Conservation (phyloP, 2,113 vertebrate species). For the Uria lomvia region DNA sequence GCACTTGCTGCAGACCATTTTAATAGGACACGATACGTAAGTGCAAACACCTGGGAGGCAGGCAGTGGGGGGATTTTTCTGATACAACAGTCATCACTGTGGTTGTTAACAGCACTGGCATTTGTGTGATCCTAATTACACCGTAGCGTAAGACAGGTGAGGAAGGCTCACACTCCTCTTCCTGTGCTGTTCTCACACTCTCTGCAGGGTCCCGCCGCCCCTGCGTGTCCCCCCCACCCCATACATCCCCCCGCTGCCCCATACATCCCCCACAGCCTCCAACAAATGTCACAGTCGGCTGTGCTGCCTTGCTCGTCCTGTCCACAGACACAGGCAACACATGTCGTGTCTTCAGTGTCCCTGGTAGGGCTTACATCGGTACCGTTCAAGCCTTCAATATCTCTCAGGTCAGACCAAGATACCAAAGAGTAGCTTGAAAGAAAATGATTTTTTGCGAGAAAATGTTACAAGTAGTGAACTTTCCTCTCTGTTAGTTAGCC, state of each 20-base stretch:
- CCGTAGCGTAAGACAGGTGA: background rate
- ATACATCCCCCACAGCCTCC: accelerated
- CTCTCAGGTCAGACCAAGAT: background rate
- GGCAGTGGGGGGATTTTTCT: background rate
- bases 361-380: background rate
- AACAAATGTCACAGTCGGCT: accelerated
- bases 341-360: background rate
- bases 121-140: conserved; percentile 27
- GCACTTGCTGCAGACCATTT: conserved; percentile 8
- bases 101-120: conserved; percentile 43
- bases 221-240: too few species aligned
- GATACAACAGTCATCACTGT: conserved; percentile 15
- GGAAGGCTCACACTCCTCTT: background rate
- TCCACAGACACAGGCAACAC: accelerated
- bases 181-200: background rate
- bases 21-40: conserved; percentile 35
- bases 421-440: background rate
- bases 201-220: accelerated
- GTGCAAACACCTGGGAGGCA: conserved; percentile 18
- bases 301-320: background rate
- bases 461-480: background rate
- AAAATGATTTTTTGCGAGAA: background rate
- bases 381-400: background rate
- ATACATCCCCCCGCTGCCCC: accelerated
- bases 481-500: background rate